Evolutionary conservation across 2,113 vertebrate genomes (phyloP).

Genomic region (Nasalis larvatus): DNA sequence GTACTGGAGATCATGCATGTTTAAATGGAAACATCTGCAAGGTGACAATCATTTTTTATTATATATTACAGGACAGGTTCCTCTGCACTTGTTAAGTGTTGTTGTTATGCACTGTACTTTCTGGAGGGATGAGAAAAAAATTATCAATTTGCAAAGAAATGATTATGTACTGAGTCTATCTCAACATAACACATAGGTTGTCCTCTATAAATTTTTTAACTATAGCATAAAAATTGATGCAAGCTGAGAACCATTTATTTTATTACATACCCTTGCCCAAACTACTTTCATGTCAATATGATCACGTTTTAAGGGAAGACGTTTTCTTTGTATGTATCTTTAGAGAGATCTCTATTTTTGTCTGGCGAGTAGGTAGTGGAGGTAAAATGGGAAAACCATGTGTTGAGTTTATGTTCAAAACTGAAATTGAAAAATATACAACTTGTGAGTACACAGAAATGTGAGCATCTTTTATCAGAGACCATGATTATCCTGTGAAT

Average conservation of each 20-base stretch:
- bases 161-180: background rate
- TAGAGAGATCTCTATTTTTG: constrained; percentile 16
- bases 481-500: background rate
- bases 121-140: constrained; percentile 34
- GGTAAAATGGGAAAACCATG: background rate
- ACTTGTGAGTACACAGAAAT: background rate
- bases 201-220: background rate
- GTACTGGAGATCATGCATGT: constrained; percentile 60
- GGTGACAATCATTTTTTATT: background rate
- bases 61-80: constrained; percentile 7
- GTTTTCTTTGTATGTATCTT: constrained; percentile 12
- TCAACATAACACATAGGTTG: background rate
- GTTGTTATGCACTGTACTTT: background rate
- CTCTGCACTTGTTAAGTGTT: background rate
- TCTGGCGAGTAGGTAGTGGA: background rate
- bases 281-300: background rate
- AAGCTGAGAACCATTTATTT: background rate
- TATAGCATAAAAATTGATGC: background rate
- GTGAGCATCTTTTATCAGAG: background rate
- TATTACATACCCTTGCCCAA: background rate
- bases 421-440: background rate
- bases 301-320: constrained; percentile 31
- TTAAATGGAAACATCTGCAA: background rate
- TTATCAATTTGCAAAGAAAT: constrained; percentile 20
- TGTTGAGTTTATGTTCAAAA: constrained; percentile 6